Conservation (phyloP, 2,113 vertebrate species). For the Gymnogyps californianus region DNA sequence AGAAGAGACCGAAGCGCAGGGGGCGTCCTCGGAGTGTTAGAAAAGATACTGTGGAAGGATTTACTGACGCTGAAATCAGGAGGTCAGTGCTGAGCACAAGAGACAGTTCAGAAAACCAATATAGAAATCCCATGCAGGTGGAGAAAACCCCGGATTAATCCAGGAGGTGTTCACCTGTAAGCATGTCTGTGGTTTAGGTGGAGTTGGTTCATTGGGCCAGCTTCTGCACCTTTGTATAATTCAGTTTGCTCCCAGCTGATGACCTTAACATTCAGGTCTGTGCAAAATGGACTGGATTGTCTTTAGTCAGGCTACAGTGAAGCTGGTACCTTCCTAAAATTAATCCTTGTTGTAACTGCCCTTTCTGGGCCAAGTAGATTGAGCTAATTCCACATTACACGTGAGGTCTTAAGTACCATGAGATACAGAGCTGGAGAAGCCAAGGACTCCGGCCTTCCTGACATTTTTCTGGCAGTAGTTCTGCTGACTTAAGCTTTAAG, state of each 20-base stretch:
- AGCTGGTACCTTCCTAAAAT: neutral
- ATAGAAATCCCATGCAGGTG: neutral
- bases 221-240: neutral
- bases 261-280: neutral
- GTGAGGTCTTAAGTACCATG: neutral
- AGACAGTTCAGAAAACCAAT: neutral
- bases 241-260: neutral
- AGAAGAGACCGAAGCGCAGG: conserved; percentile 92
- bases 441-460: neutral
- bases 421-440: neutral
- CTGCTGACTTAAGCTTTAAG: neutral
- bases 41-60: conserved; percentile 96
- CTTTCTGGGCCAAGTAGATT: neutral
- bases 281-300: neutral
- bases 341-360: neutral
- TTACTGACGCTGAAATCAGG: conserved; percentile 94
- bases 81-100: conserved; percentile 72
- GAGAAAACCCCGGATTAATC: neutral
- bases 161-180: neutral
- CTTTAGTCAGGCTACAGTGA: neutral
- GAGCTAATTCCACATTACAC: neutral
- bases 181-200: fast-evolving
- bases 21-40: conserved; percentile 89
- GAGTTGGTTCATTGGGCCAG: neutral
- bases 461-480: neutral